Evolutionary conservation across 2,113 vertebrate species (phyloP).

Genomic region (Lates calcarifer): DNA sequence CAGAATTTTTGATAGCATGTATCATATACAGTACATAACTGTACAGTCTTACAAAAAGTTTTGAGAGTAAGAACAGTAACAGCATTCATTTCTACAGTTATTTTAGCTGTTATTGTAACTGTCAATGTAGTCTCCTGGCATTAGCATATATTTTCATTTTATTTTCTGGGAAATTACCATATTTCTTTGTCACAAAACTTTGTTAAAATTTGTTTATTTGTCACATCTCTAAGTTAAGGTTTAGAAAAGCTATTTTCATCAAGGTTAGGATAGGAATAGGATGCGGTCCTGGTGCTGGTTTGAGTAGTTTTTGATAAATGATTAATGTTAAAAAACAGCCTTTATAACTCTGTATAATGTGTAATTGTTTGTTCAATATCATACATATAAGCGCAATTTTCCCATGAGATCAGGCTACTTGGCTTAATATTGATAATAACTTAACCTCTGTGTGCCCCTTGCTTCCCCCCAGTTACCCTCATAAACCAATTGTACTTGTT

Average conservation of each 20-base stretch:
- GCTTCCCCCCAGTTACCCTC: constrained; percentile 65
- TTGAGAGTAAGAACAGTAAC: neutral
- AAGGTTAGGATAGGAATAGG: neutral
- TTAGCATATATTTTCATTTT: too few species aligned
- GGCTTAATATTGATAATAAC: constrained; percentile 54
- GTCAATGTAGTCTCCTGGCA: neutral
- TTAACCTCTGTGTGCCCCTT: constrained; percentile 63
- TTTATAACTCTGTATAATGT: neutral
- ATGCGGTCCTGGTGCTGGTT: neutral
- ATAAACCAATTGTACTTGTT: constrained; percentile 81
- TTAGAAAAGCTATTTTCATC: neutral
- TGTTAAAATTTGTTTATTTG: too few species aligned
- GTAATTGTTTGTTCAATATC: constrained; percentile 10
- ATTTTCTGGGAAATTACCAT: too few species aligned
- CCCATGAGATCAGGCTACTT: constrained; percentile 47
- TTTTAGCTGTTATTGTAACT: neutral
- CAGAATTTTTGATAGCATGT: too few species aligned
- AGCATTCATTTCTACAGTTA: neutral
- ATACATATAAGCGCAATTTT: constrained; percentile 18
- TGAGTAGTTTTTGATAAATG: neutral
- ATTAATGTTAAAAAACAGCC: neutral
- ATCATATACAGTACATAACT: too few species aligned
- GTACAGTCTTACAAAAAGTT: neutral
- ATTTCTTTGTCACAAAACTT: neutral
- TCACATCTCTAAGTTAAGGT: neutral